Conservation (phyloP, 35 echinoderm and acorn worm species). For the Antedon bifida region DNA sequence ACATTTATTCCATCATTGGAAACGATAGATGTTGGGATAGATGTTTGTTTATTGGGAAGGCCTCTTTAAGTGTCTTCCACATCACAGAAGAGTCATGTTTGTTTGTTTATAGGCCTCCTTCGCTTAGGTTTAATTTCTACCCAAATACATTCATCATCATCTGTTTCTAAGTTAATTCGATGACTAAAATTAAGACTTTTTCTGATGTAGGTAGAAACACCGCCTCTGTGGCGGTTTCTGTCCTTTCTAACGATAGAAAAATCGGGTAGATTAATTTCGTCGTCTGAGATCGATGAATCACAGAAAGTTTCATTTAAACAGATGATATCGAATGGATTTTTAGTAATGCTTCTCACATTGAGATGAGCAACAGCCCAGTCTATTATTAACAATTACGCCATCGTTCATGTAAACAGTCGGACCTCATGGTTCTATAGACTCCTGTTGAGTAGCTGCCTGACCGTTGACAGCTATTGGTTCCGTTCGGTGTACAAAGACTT, state of each 20-base stretch:
- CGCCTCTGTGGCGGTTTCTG: neutral
- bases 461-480: slow-evolving; percentile 4
- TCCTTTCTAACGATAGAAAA: slow-evolving; percentile 15
- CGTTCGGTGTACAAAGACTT: neutral
- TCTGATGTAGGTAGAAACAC: neutral
- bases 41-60: too few species aligned
- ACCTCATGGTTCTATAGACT: neutral
- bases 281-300: slow-evolving; percentile 9
- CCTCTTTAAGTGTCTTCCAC: too few species aligned
- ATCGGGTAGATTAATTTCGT: slow-evolving; percentile 10
- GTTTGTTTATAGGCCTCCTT: neutral
- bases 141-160: neutral
- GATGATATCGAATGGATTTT: slow-evolving; percentile 13
- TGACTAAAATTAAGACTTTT: neutral
- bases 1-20: too few species aligned
- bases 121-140: neutral
- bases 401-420: neutral
- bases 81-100: too few species aligned
- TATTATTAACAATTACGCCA: slow-evolving; percentile 1
- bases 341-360: slow-evolving; percentile 3
- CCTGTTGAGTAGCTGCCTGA: slow-evolving; percentile 9
- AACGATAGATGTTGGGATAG: too few species aligned
- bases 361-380: neutral
- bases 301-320: slow-evolving; percentile 14
- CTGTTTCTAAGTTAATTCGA: neutral